phyloP scores from a whole-genome alignment of 2,113 vertebrate genomes.

The Mola mola region DNA sequence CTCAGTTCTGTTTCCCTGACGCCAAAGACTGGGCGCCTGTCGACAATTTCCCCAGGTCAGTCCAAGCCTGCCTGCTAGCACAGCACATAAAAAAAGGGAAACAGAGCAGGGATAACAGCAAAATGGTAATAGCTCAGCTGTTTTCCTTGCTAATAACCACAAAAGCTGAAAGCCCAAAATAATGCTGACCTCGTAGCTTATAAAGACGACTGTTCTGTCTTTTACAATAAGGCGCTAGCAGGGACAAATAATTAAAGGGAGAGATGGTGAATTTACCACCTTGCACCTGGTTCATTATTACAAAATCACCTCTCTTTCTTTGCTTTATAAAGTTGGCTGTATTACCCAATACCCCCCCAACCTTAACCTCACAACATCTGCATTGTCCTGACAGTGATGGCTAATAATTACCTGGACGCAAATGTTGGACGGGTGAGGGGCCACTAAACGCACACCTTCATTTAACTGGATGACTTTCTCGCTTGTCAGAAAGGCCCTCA shows the following conservation, averaged over 20 bases:
- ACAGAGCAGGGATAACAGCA: slow-evolving; percentile 1
- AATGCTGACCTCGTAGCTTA: slow-evolving; percentile 23
- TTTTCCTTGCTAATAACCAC: slow-evolving; percentile 40
- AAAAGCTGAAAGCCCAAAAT: slow-evolving; percentile 20
- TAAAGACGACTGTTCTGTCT: slow-evolving; percentile 33
- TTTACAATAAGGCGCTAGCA: slow-evolving; percentile 4
- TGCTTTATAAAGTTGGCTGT: too few species aligned
- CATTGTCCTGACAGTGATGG: slow-evolving; percentile 40
- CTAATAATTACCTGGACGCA: slow-evolving; percentile 66
- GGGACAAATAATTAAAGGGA: slow-evolving; percentile 30
- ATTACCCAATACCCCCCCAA: slow-evolving; percentile 8
- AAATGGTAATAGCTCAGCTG: slow-evolving; percentile 38
- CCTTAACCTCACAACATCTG: slow-evolving; percentile 9
- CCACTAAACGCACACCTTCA: slow-evolving; percentile 25
- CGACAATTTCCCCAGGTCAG: slow-evolving; percentile 92
- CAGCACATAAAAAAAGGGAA: slow-evolving; percentile 10
- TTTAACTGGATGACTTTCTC: too few species aligned
- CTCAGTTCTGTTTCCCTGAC: slow-evolving; percentile 97
- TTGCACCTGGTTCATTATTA: slow-evolving; percentile 42
- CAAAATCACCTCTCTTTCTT: slow-evolving; percentile 23
- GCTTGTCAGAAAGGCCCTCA: slow-evolving; percentile 21
- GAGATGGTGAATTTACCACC: slow-evolving; percentile 15
- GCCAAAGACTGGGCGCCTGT: slow-evolving; percentile 96
- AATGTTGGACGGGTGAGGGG: too few species aligned
- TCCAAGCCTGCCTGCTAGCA: background rate